Evolutionary conservation across 2,797 vertebrate species (phyloP).

Genomic region (Myotis findleyi): DNA sequence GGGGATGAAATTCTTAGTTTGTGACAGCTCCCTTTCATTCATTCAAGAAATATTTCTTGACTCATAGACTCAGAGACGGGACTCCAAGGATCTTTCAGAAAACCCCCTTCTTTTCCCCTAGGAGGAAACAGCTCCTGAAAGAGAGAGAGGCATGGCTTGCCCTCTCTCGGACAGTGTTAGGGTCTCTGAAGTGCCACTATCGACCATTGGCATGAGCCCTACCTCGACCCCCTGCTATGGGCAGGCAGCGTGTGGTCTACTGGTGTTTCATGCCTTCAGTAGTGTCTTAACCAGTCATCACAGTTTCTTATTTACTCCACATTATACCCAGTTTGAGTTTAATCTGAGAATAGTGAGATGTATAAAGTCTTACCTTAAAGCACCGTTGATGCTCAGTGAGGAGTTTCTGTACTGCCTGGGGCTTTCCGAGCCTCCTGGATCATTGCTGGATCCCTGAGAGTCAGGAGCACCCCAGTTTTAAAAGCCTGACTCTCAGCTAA

Average conservation of each 20-base stretch:
- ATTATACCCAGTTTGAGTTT: background rate
- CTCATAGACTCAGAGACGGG: conserved; percentile 51
- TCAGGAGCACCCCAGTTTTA: background rate
- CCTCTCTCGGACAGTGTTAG: background rate
- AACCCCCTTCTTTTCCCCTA: conserved; percentile 2
- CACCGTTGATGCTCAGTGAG: background rate
- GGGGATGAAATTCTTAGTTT: conserved; percentile 54
- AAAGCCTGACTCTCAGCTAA: background rate
- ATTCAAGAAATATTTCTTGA: conserved; percentile 71
- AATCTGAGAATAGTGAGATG: background rate
- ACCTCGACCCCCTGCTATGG: too few species aligned
- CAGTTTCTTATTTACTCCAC: background rate
- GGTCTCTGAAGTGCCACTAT: background rate
- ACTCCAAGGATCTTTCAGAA: conserved; percentile 38
- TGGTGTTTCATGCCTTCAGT: background rate
- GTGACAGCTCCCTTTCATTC: conserved; percentile 62
- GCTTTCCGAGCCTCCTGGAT: background rate
- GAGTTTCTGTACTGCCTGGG: background rate
- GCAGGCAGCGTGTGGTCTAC: background rate
- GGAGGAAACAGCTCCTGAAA: conserved; percentile 17
- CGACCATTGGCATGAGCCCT: background rate
- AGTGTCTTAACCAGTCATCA: background rate
- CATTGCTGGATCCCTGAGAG: too few species aligned
- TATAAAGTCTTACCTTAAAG: background rate
- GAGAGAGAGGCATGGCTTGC: background rate